Conservation (phyloP, 2,888 invertebrate species). For the Aplocera efformata region DNA sequence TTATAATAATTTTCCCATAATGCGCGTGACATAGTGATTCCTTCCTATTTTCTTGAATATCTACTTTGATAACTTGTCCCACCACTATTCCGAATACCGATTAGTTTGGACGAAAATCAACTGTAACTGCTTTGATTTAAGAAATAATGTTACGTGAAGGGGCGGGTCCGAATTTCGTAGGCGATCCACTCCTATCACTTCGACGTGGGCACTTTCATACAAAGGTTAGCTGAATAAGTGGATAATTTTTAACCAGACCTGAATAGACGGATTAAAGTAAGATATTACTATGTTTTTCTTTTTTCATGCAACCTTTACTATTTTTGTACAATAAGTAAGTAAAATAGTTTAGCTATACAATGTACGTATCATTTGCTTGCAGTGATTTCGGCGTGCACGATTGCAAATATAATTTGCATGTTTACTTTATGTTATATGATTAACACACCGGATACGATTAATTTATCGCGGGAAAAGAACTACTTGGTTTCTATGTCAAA, state of each 20-base stretch:
- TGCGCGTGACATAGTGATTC: conserved; percentile 34
- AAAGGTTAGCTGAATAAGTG: conserved; percentile 16
- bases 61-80: neutral
- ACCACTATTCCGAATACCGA: neutral
- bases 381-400: too few species aligned
- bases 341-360: too few species aligned
- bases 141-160: too few species aligned
- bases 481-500: conserved; percentile 2
- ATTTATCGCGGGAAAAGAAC: neutral
- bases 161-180: too few species aligned
- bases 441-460: neutral
- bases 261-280: conserved; percentile 9
- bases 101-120: neutral
- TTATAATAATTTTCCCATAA: conserved; percentile 63
- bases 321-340: too few species aligned
- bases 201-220: conserved; percentile 26
- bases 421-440: too few species aligned
- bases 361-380: too few species aligned
- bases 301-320: neutral
- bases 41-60: conserved; percentile 10
- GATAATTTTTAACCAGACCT: conserved; percentile 13
- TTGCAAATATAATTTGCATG: too few species aligned
- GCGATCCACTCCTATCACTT: too few species aligned
- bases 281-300: conserved; percentile 1
- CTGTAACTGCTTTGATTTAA: too few species aligned